Evolutionary conservation across 1,140 invertebrate species (phyloP).

Genomic region (Pissodes strobi): DNA sequence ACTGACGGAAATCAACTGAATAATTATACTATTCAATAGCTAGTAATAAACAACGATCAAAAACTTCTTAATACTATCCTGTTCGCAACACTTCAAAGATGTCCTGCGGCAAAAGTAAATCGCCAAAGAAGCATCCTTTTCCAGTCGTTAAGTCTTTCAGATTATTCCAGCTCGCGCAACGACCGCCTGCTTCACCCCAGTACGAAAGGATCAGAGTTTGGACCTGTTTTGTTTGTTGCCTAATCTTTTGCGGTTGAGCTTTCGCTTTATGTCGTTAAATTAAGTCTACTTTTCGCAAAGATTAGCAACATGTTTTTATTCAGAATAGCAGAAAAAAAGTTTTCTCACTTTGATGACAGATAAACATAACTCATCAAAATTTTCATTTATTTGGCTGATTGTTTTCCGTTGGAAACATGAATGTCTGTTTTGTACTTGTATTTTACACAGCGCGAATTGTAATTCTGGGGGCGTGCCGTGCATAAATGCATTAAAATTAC

Average conservation of each 20-base stretch:
- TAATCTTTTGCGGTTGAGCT: conserved; percentile 27
- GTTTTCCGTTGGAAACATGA: not conserved
- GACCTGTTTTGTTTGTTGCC: conserved; percentile 34
- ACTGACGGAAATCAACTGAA: no score
- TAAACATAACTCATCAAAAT: no score
- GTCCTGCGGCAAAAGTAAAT: no score
- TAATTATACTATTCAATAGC: no score
- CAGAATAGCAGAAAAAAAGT: conserved; percentile 1
- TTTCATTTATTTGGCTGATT: no score
- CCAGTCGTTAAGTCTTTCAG: conserved; percentile 30
- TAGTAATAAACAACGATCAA: no score
- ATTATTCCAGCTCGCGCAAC: conserved; percentile 29
- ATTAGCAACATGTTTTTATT: conserved; percentile 25
- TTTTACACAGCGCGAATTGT: no score
- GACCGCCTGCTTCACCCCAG: conserved; percentile 7
- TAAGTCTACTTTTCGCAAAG: conserved; percentile 24
- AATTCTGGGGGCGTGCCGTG: no score
- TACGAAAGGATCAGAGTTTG: conserved; percentile 21
- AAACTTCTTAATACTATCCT: no score
- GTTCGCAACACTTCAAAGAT: no score
- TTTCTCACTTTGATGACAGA: conserved; percentile 16
- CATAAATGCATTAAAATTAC: no score
- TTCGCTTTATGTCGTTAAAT: conserved; percentile 21
- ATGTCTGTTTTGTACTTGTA: not conserved
- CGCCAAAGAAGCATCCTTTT: conserved; percentile 23